Percentiles rank a stretch among this genome's conserved stretches.
These are phyloP conservation scores for Pollenia labialis DNA, from an alignment of 2,888 invertebrate genomes.

Conservation along the genomic window DNA sequence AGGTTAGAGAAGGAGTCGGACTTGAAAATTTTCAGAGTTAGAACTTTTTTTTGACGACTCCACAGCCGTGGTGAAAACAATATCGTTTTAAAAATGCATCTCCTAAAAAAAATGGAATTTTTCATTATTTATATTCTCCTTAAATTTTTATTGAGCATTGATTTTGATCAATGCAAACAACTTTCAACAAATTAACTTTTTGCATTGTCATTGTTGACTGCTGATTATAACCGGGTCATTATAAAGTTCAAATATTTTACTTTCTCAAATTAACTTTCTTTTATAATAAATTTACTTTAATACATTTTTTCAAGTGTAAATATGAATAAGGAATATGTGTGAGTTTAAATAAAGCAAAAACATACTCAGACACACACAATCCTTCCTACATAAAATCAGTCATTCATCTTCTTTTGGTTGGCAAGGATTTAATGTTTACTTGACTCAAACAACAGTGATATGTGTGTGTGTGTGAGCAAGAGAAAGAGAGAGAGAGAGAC, in stretches of 20 bases:
- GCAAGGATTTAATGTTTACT: constrained; percentile 69
- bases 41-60: no score
- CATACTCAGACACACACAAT: background rate
- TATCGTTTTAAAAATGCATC: no score
- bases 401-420: constrained; percentile 68
- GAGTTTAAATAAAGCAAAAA: background rate
- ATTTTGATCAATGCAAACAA: no score
- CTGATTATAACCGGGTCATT: constrained; percentile 30
- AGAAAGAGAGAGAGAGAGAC: background rate
- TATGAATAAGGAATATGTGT: constrained; percentile 4
- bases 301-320: constrained; percentile 39
- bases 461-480: background rate
- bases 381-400: constrained; percentile 44
- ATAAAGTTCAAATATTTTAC: constrained; percentile 35
- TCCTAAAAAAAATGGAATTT: no score
- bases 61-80: no score
- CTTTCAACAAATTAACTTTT: no score
- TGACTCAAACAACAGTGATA: constrained; percentile 60
- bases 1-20: no score
- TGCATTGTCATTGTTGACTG: background rate
- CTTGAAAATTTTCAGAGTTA: no score
- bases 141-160: no score
- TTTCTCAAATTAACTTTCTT: constrained; percentile 16
- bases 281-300: background rate
- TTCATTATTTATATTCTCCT: no score